A percentile compares a stretch with the other conserved stretches of the same genome.
Conservation (phyloP, 2,113 vertebrate genomes). For the Eclectus roratus region DNA sequence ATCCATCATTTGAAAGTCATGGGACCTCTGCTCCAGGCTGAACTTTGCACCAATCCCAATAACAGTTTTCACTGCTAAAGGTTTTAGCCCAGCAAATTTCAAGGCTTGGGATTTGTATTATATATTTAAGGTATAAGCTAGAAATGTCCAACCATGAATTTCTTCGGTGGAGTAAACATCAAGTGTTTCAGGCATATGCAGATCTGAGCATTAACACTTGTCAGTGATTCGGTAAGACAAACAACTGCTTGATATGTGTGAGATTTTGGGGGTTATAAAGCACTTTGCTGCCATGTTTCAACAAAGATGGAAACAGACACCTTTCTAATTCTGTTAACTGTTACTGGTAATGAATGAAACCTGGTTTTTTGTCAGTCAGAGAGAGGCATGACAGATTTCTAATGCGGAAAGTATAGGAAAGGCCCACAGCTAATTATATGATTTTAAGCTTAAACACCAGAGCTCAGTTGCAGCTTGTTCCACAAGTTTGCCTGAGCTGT, state of each 20-base stretch:
- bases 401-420: not conserved
- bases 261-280: not conserved
- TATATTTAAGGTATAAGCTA: not conserved
- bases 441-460: not conserved
- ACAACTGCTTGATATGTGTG: not conserved
- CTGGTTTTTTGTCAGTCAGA: rapidly evolving
- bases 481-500: not conserved
- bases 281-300: not conserved
- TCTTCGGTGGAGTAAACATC: not conserved
- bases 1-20: not conserved
- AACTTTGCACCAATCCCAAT: not conserved
- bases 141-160: not conserved
- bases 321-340: not conserved
- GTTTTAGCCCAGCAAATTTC: not conserved
- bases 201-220: not conserved
- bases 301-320: not conserved
- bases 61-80: not conserved
- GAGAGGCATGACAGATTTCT: not conserved
- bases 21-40: not conserved
- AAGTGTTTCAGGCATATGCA: not conserved
- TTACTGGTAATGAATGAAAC: not conserved
- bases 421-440: not conserved
- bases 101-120: not conserved
- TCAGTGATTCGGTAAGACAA: not conserved
- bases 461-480: not conserved